A percentile compares a stretch with the other conserved stretches of the same genome.
Conservation (phyloP, 2,888 invertebrate species). For the Standfussiana lucernea region DNA sequence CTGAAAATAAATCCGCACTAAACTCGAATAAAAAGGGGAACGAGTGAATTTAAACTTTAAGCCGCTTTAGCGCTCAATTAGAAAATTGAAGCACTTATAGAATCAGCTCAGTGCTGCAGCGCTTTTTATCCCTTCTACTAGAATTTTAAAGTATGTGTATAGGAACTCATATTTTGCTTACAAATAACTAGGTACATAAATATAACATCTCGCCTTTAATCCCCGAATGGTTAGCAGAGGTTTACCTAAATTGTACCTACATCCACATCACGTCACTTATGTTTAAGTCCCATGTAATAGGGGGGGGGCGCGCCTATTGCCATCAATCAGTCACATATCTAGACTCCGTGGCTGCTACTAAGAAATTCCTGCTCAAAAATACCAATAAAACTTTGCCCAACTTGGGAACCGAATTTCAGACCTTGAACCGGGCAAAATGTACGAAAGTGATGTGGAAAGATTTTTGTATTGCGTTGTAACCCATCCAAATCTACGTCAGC, state of each 20-base stretch:
- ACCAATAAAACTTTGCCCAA: too few species aligned
- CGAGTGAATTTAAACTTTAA: slow-evolving; percentile 52
- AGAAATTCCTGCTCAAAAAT: too few species aligned
- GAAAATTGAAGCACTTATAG: slow-evolving; percentile 58
- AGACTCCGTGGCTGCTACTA: too few species aligned
- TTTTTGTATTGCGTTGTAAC: not conserved
- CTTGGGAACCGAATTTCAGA: not conserved
- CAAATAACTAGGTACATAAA: not conserved
- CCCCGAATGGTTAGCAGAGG: not conserved
- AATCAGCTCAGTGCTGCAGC: slow-evolving; percentile 47
- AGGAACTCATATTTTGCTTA: too few species aligned
- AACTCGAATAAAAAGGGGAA: slow-evolving; percentile 27
- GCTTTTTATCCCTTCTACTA: slow-evolving; percentile 49
- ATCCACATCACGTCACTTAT: not conserved
- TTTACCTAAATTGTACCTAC: not conserved
- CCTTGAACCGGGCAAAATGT: not conserved
- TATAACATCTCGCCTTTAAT: not conserved
- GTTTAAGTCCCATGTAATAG: not conserved
- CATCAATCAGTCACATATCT: not conserved
- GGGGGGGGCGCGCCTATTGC: too few species aligned
- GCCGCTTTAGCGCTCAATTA: slow-evolving; percentile 61
- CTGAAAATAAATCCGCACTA: slow-evolving; percentile 33
- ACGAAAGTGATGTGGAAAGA: not conserved
- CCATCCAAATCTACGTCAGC: not conserved
- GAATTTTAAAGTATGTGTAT: slow-evolving; percentile 22